A percentile compares a stretch with the other conserved stretches of the same genome.
Conservation (phyloP, 64 coral and sea anemone genomes). For the Actinia tenebrosa region DNA sequence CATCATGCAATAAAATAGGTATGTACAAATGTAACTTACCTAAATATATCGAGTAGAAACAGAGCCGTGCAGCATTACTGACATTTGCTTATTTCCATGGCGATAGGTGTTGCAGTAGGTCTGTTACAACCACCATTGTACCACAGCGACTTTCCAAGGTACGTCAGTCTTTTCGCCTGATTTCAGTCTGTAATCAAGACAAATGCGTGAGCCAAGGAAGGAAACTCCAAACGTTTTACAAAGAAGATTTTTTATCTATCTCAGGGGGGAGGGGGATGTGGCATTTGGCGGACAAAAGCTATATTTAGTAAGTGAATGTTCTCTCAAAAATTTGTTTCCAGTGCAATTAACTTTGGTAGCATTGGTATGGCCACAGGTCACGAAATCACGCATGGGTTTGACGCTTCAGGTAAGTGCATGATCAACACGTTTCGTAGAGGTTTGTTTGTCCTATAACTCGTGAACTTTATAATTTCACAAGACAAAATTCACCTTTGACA, state of each 20-base stretch:
- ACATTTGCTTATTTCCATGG: not conserved
- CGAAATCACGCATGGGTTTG: slow-evolving; percentile 28
- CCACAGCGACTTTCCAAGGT: slow-evolving; percentile 19
- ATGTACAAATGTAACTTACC: not conserved
- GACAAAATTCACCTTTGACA: no score
- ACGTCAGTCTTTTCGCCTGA: not conserved
- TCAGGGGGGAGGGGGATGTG: no score
- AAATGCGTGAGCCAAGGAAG: no score
- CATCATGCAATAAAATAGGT: slow-evolving; percentile 5
- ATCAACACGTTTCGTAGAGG: not conserved
- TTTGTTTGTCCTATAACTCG: no score
- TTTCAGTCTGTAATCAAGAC: not conserved
- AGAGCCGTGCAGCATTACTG: not conserved
- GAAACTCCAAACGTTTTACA: no score
- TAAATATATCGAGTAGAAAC: no score
- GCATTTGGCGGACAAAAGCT: no score
- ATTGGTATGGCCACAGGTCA: slow-evolving; percentile 24
- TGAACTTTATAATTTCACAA: no score
- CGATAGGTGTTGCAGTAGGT: not conserved
- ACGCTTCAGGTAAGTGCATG: not conserved
- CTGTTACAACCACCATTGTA: slow-evolving; percentile 26
- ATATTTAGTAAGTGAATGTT: no score
- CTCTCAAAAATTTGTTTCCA: not conserved
- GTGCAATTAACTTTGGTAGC: slow-evolving; percentile 14
- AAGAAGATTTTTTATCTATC: no score